Conservation (phyloP, 2,113 vertebrate genomes). For the Spheniscus mendiculus region DNA sequence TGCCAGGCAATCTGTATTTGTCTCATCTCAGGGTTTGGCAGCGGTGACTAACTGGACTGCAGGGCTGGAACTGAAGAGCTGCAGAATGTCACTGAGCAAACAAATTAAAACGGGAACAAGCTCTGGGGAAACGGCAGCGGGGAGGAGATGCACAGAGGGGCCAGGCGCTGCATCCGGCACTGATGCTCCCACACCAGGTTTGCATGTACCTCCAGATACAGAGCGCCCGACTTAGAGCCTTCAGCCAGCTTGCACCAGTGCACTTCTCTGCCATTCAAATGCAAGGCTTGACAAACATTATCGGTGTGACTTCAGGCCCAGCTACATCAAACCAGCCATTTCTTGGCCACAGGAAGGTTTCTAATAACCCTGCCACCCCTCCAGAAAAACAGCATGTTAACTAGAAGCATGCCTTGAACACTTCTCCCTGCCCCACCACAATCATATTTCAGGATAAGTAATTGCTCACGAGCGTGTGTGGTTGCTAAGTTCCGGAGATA, state of each 20-base stretch:
- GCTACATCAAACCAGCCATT: neutral
- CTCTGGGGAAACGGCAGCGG: fast-evolving
- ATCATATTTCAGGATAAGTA: neutral
- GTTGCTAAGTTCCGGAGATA: conserved; percentile 38
- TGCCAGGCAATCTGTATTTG: neutral
- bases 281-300: neutral
- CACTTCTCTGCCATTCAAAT: neutral
- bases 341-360: neutral
- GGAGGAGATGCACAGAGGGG: neutral
- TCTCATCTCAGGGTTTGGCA: neutral
- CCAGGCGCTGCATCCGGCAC: no score
- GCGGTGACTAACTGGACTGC: conserved; percentile 4
- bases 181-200: neutral
- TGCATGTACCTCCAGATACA: fast-evolving
- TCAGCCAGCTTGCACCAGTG: neutral
- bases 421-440: neutral
- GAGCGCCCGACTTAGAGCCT: neutral
- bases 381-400: neutral
- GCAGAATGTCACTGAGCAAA: conserved; percentile 4
- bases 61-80: neutral
- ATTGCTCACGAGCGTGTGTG: neutral
- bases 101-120: neutral
- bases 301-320: neutral
- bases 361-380: neutral
- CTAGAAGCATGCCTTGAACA: neutral